Conservation (phyloP, 2,113 vertebrate species). For the Talpa occidentalis region DNA sequence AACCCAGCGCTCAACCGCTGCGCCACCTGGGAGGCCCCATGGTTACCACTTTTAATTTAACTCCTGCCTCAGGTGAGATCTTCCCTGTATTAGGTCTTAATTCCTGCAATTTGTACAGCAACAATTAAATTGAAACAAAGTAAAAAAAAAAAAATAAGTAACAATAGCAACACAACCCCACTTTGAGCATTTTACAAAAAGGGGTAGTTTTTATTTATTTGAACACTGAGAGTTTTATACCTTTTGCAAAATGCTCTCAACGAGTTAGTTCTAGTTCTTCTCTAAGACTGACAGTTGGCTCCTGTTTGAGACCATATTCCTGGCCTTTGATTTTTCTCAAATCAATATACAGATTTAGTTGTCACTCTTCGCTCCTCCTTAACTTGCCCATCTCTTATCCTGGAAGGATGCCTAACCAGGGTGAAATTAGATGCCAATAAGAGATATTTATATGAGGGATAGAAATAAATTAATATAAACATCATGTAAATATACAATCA, state of each 20-base stretch:
- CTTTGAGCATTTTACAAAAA: neutral
- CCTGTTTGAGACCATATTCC: neutral
- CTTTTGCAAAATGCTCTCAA: neutral
- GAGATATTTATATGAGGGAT: neutral
- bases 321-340: neutral
- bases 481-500: neutral
- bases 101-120: neutral
- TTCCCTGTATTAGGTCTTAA: neutral
- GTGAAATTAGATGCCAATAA: neutral
- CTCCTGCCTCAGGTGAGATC: neutral
- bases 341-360: neutral
- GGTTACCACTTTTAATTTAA: neutral
- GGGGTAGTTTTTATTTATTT: neutral
- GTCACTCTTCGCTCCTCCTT: neutral
- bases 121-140: constrained; percentile 21
- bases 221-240: neutral
- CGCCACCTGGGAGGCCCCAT: too few relatives aligned
- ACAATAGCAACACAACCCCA: neutral
- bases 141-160: neutral
- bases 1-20: too few relatives aligned
- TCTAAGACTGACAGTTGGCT: neutral
- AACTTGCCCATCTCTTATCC: neutral
- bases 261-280: neutral
- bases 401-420: neutral
- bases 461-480: constrained; percentile 36